Percentiles rank a stretch among this genome's conserved stretches.
phyloP scores from a whole-genome alignment of 2,888 invertebrate species.

The Catonia carolina region DNA sequence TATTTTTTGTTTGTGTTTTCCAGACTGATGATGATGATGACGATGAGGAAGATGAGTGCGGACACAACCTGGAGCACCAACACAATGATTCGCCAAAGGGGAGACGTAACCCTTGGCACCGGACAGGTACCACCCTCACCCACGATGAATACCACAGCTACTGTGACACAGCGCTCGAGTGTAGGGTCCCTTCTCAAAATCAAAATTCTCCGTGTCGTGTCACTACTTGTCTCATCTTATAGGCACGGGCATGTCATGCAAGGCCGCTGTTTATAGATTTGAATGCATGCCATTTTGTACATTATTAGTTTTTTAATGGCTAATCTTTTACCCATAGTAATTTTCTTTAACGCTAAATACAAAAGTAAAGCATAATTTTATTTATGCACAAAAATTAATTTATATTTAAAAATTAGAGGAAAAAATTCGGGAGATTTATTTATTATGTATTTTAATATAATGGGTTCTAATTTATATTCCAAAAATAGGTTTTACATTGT shows the following conservation, averaged over 20 bases:
- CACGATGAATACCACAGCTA: conserved; percentile 74
- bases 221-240: conserved; percentile 25
- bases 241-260: not conserved
- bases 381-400: no score
- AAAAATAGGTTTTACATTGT: no score
- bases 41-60: conserved; percentile 37
- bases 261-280: no score
- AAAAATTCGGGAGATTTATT: no score
- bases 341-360: no score
- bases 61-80: conserved; percentile 40
- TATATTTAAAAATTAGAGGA: no score
- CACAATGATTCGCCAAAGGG: conserved; percentile 19
- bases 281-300: not conserved
- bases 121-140: conserved; percentile 46
- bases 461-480: no score
- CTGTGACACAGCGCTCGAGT: conserved; percentile 73
- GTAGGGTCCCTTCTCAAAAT: conserved; percentile 47
- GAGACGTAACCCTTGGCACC: conserved; percentile 43
- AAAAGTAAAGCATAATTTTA: no score
- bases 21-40: conserved; percentile 46
- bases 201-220: conserved; percentile 9
- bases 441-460: no score
- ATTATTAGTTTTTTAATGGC: not conserved
- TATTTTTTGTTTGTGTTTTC: conserved; percentile 26
- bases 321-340: no score